These are phyloP conservation scores for Anastatus disparis DNA, from an alignment of 1,140 invertebrate species.

Conservation along the genomic window DNA sequence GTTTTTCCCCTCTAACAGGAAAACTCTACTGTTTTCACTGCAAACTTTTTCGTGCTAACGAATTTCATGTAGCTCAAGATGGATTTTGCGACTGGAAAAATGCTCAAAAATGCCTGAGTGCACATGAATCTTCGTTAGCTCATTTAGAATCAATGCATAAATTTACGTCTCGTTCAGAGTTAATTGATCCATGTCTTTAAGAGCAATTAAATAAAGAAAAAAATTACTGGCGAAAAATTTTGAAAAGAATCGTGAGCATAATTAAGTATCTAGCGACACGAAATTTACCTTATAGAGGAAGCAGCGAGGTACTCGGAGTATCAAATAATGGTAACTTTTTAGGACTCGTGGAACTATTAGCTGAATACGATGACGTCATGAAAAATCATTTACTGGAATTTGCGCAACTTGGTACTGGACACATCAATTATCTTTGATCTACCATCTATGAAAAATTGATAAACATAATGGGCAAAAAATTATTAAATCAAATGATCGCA, in stretches of 20 bases:
- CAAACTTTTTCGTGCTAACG: background rate
- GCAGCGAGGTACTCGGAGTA: background rate
- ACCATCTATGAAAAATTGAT: conserved; percentile 17
- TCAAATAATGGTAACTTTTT: background rate
- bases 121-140: background rate
- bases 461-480: background rate
- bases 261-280: conserved; percentile 3
- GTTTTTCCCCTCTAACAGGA: background rate
- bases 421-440: background rate
- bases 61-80: background rate
- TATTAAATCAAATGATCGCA: background rate
- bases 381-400: background rate
- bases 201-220: background rate
- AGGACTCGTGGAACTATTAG: background rate
- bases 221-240: background rate
- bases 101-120: too few relatives aligned
- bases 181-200: background rate
- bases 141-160: too few relatives aligned
- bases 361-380: background rate
- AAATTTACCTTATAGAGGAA: conserved; percentile 9
- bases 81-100: too few relatives aligned
- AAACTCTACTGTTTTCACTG: background rate
- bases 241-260: background rate
- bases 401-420: background rate
- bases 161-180: too few relatives aligned